Conservation (phyloP, 2,113 vertebrate species). For the Pollimyrus isidori region DNA sequence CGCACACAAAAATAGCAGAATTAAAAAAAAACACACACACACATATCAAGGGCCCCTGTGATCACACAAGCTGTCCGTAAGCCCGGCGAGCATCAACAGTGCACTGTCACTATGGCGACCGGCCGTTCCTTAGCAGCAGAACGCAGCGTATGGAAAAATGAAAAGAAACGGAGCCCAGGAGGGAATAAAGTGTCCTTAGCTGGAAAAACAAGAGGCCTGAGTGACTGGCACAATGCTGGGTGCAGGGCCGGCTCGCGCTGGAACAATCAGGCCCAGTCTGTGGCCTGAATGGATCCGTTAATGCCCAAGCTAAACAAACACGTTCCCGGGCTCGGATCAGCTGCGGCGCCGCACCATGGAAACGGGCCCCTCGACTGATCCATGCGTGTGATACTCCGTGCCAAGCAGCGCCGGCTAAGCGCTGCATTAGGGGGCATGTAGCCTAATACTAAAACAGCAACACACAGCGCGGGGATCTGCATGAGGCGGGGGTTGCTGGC, state of each 20-base stretch:
- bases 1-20: neutral
- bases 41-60: conserved; percentile 15
- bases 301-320: neutral
- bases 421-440: neutral
- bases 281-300: neutral
- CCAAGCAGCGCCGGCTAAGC: neutral
- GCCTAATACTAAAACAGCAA: neutral
- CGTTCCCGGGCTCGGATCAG: neutral
- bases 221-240: conserved; percentile 23
- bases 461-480: neutral
- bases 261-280: neutral
- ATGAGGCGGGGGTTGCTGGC: neutral
- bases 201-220: conserved; percentile 33
- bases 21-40: neutral
- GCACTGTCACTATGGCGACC: conserved; percentile 63
- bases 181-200: conserved; percentile 25
- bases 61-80: conserved; percentile 44
- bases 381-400: conserved; percentile 16
- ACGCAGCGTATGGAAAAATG: conserved; percentile 61
- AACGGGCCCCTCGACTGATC: neutral
- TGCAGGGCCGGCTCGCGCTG: neutral
- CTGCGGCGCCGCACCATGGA: neutral
- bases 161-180: conserved; percentile 38
- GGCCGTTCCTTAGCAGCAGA: conserved; percentile 63
- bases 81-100: conserved; percentile 54